A percentile compares a stretch with the other conserved stretches of the same genome.
Conservation (phyloP, 2,797 vertebrate species). For the Staurois parvus region DNA sequence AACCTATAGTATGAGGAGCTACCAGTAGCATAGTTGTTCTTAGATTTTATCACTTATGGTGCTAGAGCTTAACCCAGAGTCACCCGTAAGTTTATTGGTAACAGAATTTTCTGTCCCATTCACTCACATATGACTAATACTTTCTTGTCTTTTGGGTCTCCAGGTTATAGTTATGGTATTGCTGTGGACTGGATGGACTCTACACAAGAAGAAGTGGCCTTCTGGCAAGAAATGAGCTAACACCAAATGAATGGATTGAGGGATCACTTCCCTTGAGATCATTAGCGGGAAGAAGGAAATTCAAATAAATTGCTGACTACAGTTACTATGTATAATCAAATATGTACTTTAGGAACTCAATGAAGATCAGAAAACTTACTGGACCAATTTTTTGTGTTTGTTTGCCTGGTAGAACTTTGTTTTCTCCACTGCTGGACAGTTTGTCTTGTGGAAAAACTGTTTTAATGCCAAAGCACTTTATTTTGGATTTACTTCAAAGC, state of each 20-base stretch:
- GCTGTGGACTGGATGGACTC: constrained; percentile 77
- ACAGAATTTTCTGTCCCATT: too few species aligned
- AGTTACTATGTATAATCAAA: background rate
- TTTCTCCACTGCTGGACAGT: constrained; percentile 19
- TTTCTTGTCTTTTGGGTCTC: background rate
- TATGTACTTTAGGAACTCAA: constrained; percentile 17
- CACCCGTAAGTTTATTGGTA: too few species aligned
- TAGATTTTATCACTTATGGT: too few species aligned
- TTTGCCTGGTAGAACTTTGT: background rate
- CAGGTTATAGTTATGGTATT: constrained; percentile 75
- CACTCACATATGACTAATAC: too few species aligned
- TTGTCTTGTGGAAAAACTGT: background rate
- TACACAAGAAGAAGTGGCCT: constrained; percentile 73
- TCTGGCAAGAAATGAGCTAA: constrained; percentile 76
- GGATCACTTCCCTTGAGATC: constrained; percentile 72
- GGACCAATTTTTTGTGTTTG: background rate
- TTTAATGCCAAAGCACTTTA: constrained; percentile 47
- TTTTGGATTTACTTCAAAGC: background rate
- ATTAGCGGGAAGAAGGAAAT: constrained; percentile 70
- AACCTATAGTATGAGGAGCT: too few species aligned
- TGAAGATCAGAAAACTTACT: background rate
- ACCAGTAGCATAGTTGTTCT: too few species aligned
- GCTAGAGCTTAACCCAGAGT: too few species aligned
- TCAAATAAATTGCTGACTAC: constrained; percentile 65
- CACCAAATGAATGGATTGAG: constrained; percentile 74